A percentile compares a stretch with the other conserved stretches of the same genome.
These are phyloP conservation scores for Mesorhabditis spiculigera DNA, from an alignment of 2,888 invertebrate species.

Conservation along the genomic window DNA sequence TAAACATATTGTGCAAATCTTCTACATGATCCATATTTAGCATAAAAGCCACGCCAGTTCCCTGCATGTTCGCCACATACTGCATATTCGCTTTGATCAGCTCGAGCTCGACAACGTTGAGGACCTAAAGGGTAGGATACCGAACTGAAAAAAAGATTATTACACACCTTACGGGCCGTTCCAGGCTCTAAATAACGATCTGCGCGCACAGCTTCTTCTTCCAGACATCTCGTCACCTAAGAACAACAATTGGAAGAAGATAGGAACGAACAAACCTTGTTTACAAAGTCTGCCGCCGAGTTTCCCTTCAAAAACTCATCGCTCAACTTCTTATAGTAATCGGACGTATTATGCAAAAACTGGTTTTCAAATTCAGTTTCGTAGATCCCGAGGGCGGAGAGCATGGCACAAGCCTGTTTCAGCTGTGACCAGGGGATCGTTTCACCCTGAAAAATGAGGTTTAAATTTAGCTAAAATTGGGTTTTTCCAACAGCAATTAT, in stretches of 20 bases:
- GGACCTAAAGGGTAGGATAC: too few species aligned
- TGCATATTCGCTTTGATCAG: background rate
- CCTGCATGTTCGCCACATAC: background rate
- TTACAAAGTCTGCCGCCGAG: background rate
- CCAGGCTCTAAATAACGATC: too few species aligned
- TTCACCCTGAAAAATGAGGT: background rate
- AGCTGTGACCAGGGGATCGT: conserved; percentile 72
- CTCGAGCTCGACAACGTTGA: background rate
- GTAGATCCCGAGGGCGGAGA: conserved; percentile 89
- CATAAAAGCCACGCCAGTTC: background rate
- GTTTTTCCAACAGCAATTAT: too few species aligned
- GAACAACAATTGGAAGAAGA: too few species aligned
- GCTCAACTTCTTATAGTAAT: background rate
- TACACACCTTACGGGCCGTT: too few species aligned
- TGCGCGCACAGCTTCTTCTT: too few species aligned
- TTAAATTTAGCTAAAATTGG: too few species aligned
- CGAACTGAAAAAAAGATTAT: too few species aligned
- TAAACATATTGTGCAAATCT: background rate
- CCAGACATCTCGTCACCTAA: too few species aligned
- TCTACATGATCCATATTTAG: background rate
- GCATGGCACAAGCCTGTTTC: conserved; percentile 98
- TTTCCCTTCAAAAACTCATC: background rate
- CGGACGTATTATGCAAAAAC: conserved; percentile 68
- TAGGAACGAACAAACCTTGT: background rate
- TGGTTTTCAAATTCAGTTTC: conserved; percentile 98